phyloP scores from a whole-genome alignment of 2,113 vertebrate genomes.

The Thunnus maccoyii region DNA sequence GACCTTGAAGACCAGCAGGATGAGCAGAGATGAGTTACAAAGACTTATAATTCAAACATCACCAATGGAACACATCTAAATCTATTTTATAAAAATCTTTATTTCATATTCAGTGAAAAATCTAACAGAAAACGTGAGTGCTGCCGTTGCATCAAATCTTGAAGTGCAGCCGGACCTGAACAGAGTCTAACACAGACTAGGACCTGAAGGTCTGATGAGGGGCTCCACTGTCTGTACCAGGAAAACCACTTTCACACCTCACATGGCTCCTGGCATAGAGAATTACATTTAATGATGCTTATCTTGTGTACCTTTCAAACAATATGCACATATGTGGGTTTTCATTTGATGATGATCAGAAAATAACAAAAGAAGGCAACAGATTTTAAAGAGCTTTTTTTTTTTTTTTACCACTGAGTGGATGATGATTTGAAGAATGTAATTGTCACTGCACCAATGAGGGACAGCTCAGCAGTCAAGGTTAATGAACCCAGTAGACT shows the following conservation, averaged over 20 bases:
- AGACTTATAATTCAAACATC: not conserved
- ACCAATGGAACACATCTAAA: not conserved
- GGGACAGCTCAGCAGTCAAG: not conserved
- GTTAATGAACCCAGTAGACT: not conserved
- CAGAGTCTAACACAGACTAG: not conserved
- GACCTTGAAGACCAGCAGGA: no score
- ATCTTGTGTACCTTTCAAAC: slow-evolving; percentile 1
- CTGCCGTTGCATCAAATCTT: slow-evolving; percentile 7
- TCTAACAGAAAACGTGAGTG: slow-evolving; percentile 7
- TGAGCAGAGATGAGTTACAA: not conserved
- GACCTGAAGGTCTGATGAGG: not conserved
- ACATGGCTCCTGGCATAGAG: not conserved
- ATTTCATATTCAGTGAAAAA: slow-evolving; percentile 55
- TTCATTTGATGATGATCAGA: slow-evolving; percentile 24
- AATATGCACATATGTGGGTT: not conserved
- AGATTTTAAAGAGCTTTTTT: not conserved
- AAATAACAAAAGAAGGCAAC: not conserved
- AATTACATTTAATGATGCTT: not conserved
- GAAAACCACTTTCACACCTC: not conserved
- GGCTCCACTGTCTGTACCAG: not conserved
- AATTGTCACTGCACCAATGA: not conserved
- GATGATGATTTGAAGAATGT: not conserved
- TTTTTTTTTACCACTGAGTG: not conserved
- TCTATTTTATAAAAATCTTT: slow-evolving; percentile 26
- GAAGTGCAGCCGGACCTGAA: slow-evolving; percentile 1